Conservation (phyloP, 2,113 vertebrate species). For the Mesocricetus auratus region DNA sequence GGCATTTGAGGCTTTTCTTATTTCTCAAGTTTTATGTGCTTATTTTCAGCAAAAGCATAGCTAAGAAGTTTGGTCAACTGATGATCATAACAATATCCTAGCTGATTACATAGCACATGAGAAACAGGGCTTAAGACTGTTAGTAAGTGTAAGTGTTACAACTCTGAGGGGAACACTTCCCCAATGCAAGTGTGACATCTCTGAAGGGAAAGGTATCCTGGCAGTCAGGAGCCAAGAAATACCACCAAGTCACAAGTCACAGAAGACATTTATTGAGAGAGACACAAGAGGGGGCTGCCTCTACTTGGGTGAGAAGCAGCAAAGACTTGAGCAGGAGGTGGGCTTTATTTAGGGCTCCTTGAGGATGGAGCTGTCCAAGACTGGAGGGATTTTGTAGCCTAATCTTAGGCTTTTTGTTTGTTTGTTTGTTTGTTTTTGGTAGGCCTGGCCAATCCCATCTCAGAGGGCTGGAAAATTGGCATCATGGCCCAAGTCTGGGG, state of each 20-base stretch:
- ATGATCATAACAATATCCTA: conserved; percentile 14
- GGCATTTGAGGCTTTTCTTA: conserved; percentile 35
- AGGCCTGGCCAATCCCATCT: background rate
- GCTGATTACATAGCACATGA: conserved; percentile 17
- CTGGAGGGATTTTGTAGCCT: background rate
- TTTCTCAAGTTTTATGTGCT: conserved; percentile 26
- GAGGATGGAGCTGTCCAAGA: background rate
- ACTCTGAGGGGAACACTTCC: too few species aligned
- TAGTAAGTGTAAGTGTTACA: background rate
- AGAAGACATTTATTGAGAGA: background rate
- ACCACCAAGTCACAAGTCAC: background rate
- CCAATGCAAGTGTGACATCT: background rate
- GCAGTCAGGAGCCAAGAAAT: background rate
- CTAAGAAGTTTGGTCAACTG: conserved; percentile 39
- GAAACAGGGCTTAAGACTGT: conserved; percentile 43
- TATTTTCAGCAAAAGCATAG: background rate
- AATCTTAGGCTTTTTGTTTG: background rate
- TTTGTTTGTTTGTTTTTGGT: background rate
- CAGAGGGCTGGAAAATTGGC: background rate
- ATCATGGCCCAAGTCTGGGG: background rate
- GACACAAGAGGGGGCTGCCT: background rate
- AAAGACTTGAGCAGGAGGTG: background rate
- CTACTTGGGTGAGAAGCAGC: background rate
- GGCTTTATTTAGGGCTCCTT: background rate
- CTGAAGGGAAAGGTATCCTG: background rate